phyloP scores from a whole-genome alignment of 2,888 invertebrate species.

The Drosophila meridiana region DNA sequence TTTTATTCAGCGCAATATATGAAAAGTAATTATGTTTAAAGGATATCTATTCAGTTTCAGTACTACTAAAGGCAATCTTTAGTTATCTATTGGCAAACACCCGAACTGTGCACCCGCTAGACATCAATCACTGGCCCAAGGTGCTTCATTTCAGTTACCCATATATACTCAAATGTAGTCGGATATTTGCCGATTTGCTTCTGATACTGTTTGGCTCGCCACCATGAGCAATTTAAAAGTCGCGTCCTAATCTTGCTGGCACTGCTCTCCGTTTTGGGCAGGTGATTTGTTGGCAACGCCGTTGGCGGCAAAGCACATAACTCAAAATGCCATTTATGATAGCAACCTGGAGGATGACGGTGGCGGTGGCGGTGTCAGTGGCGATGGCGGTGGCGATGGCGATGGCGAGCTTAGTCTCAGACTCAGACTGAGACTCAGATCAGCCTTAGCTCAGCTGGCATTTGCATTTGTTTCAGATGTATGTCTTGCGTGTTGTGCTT shows the following conservation, averaged over 20 bases:
- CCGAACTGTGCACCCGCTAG: conserved; percentile 39
- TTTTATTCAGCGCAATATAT: not conserved
- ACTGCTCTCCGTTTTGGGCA: conserved; percentile 42
- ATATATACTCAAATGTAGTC: conserved; percentile 6
- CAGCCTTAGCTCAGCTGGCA: conserved; percentile 25
- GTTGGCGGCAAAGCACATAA: conserved; percentile 52
- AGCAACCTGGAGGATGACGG: conserved; percentile 32
- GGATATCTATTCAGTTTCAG: not conserved
- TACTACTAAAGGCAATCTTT: not conserved
- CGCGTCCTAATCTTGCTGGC: conserved; percentile 63
- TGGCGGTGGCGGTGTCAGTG: not conserved
- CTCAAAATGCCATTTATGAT: conserved; percentile 74
- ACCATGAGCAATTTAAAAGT: conserved; percentile 62
- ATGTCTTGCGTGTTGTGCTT: conserved; percentile 17
- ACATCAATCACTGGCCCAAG: conserved; percentile 51
- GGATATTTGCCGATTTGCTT: conserved; percentile 4
- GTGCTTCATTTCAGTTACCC: not conserved
- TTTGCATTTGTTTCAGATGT: conserved; percentile 34
- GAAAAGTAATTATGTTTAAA: not conserved
- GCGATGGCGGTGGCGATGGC: not conserved
- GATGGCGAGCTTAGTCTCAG: conserved; percentile 16
- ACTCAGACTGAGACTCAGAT: conserved; percentile 13
- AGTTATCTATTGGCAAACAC: conserved; percentile 38
- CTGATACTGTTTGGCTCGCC: conserved; percentile 23
- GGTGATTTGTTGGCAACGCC: conserved; percentile 68